Evolutionary conservation across 2,888 invertebrate genomes (phyloP).

Genomic region (Archips crataeganus): DNA sequence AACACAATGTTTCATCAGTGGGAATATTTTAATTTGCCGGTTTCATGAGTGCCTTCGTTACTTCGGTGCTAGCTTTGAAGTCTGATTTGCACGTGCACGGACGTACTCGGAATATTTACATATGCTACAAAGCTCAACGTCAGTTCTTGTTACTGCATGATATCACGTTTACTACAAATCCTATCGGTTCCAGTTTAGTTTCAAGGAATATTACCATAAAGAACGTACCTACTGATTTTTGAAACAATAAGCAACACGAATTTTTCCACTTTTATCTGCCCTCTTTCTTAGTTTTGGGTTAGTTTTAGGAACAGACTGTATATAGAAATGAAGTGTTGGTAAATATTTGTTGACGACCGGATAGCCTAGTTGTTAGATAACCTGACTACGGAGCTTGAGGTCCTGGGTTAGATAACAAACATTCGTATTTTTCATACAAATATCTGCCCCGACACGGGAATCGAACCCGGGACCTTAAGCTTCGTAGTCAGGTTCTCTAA

Average conservation of each 20-base stretch:
- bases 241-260: neutral
- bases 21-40: conserved; percentile 42
- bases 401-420: no score
- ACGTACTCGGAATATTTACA: conserved; percentile 1
- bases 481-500: no score
- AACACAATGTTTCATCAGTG: conserved; percentile 39
- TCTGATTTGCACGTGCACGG: conserved; percentile 27
- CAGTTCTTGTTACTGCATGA: neutral
- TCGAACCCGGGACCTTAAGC: no score
- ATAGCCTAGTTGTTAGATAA: no score
- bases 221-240: neutral
- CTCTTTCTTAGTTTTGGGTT: no score
- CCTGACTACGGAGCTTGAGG: no score
- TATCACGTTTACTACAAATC: neutral
- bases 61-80: conserved; percentile 37
- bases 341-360: no score
- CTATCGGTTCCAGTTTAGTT: neutral
- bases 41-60: conserved; percentile 36
- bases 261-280: neutral
- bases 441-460: no score
- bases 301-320: no score
- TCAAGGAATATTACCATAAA: neutral
- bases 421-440: no score
- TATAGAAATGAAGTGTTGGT: no score
- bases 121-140: neutral